phyloP scores from a whole-genome alignment of 2,797 vertebrate genomes.

The Knipowitschia caucasica region DNA sequence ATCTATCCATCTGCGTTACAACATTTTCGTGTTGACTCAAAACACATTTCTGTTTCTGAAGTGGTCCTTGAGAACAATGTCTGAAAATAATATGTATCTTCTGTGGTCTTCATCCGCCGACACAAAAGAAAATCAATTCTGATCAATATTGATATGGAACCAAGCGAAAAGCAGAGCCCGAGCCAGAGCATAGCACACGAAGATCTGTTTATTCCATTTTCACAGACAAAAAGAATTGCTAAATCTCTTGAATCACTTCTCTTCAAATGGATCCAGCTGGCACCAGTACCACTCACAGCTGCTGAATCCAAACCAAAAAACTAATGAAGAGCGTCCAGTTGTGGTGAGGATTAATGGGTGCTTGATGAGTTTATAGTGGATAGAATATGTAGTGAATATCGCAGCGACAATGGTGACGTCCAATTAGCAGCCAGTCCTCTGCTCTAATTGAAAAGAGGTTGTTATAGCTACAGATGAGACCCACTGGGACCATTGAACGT shows the following conservation, averaged over 20 bases:
- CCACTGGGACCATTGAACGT: constrained; percentile 51
- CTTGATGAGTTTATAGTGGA: constrained; percentile 57
- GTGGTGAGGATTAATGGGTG: constrained; percentile 48
- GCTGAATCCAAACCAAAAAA: constrained; percentile 19
- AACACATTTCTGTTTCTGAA: no score
- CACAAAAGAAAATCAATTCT: no score
- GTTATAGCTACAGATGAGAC: constrained; percentile 62
- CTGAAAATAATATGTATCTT: no score
- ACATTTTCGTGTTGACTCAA: no score
- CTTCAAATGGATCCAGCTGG: constrained; percentile 1
- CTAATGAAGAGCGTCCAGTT: constrained; percentile 18
- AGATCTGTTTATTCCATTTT: not conserved
- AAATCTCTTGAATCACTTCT: not conserved
- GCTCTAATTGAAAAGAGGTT: constrained; percentile 68
- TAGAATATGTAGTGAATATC: constrained; percentile 37
- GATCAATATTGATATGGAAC: no score
- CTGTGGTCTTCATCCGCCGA: no score
- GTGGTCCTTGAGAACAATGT: no score
- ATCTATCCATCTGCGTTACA: no score
- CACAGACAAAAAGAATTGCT: not conserved
- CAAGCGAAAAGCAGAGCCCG: no score
- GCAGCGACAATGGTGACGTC: constrained; percentile 64
- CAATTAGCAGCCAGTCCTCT: constrained; percentile 55
- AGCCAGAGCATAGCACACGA: not conserved
- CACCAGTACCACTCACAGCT: not conserved